These are phyloP conservation scores for Paradisaea rubra DNA, from an alignment of 2,113 vertebrate species.

Conservation along the genomic window DNA sequence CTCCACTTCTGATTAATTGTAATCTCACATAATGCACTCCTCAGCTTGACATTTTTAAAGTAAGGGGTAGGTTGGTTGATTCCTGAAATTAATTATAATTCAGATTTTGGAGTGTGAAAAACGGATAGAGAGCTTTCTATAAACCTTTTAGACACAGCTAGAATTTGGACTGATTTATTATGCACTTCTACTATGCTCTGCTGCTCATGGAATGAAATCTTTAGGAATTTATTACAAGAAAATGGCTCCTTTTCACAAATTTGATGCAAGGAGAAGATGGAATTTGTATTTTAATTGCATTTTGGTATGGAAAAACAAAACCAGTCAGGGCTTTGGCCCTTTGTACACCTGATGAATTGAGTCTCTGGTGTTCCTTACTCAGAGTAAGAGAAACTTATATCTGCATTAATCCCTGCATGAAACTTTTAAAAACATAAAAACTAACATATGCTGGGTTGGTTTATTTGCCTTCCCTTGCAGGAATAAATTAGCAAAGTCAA, in stretches of 20 bases:
- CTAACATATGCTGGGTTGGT: background rate
- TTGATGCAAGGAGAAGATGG: background rate
- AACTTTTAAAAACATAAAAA: background rate
- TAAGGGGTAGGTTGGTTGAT: constrained; percentile 31
- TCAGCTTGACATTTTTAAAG: constrained; percentile 36
- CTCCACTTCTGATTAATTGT: constrained; percentile 44
- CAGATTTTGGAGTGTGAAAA: constrained; percentile 52
- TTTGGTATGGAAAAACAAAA: constrained; percentile 10
- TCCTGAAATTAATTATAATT: constrained; percentile 63
- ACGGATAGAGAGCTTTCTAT: constrained; percentile 20
- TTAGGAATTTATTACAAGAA: constrained; percentile 11
- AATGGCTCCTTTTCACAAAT: background rate
- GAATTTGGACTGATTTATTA: constrained; percentile 47
- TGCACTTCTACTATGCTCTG: background rate
- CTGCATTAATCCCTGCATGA: background rate
- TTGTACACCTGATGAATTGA: background rate
- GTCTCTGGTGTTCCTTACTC: background rate
- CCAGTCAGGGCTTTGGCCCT: background rate
- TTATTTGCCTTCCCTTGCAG: background rate
- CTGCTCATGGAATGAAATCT: constrained; percentile 8
- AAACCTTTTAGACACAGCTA: constrained; percentile 55
- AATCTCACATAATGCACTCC: constrained; percentile 41
- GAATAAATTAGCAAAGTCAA: background rate
- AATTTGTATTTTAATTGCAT: constrained; percentile 2
- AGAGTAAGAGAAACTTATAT: background rate